These are phyloP conservation scores for Strongylocentrotus purpuratus DNA, from an alignment of 35 echinoderm and acorn worm genomes.

Conservation along the genomic window DNA sequence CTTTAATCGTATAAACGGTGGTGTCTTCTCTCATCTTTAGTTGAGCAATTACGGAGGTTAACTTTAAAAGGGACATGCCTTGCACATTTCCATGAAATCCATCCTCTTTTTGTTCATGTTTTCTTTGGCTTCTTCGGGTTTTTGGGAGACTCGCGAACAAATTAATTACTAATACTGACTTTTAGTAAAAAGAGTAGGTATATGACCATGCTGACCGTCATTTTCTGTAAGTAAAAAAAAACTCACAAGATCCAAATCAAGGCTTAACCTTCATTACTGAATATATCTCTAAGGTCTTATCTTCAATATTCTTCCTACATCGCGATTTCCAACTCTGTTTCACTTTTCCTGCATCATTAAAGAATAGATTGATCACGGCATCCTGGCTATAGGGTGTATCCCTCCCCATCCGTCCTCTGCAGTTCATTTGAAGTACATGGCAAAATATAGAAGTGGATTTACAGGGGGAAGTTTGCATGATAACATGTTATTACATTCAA, in stretches of 20 bases:
- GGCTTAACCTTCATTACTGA: too few relatives aligned
- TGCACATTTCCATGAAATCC: not conserved
- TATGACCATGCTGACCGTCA: too few relatives aligned
- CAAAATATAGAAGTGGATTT: too few relatives aligned
- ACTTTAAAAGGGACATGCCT: not conserved
- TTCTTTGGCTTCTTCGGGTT: not conserved
- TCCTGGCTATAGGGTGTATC: not conserved
- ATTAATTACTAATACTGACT: too few relatives aligned
- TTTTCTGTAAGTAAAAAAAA: too few relatives aligned
- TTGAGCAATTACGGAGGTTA: not conserved
- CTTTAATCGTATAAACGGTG: not conserved
- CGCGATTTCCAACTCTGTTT: not conserved
- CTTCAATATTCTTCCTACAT: not conserved
- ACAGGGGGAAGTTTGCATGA: too few relatives aligned
- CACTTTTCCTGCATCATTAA: not conserved
- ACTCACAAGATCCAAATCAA: too few relatives aligned
- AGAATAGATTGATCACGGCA: not conserved
- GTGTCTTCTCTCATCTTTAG: not conserved
- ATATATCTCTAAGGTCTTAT: not conserved
- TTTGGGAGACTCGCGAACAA: too few relatives aligned
- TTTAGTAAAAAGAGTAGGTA: too few relatives aligned
- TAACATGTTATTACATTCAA: too few relatives aligned
- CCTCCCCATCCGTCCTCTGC: too few relatives aligned
- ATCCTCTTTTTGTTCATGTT: not conserved
- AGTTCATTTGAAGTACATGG: too few relatives aligned